Conservation (phyloP, 2,113 vertebrate species). For the Myotis brandtii region DNA sequence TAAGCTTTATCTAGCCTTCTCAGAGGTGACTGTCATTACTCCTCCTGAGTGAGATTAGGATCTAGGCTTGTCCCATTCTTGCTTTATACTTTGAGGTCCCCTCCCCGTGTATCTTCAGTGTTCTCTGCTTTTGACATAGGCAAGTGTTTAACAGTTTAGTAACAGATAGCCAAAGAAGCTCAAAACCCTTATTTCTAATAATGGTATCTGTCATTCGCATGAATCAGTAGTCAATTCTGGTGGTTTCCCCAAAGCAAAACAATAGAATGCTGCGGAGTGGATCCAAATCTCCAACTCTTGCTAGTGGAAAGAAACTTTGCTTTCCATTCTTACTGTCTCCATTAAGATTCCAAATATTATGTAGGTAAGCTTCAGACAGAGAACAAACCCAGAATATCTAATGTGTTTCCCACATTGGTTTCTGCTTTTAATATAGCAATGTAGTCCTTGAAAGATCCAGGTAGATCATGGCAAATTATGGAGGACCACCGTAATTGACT, state of each 20-base stretch:
- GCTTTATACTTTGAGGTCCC: background rate
- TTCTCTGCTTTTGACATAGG: constrained; percentile 2
- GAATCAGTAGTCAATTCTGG: background rate
- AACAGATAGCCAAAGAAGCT: background rate
- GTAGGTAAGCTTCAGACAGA: background rate
- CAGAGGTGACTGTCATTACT: background rate
- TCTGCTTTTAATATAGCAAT: background rate
- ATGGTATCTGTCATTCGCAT: background rate
- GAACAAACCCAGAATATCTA: background rate
- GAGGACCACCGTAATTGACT: background rate
- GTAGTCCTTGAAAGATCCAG: background rate
- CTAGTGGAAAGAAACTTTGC: background rate
- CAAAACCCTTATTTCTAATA: constrained; percentile 24
- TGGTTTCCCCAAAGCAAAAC: background rate
- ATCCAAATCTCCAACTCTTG: background rate
- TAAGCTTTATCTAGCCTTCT: background rate
- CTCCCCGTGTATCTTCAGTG: background rate
- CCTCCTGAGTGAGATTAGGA: background rate
- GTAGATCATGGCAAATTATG: background rate
- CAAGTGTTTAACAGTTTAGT: background rate
- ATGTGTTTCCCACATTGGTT: background rate
- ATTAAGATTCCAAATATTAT: background rate
- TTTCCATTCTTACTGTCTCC: constrained; percentile 6
- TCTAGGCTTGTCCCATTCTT: background rate
- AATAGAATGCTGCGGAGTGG: background rate